phyloP scores from a whole-genome alignment of 2,113 vertebrate species.

The Anthoscopus minutus region DNA sequence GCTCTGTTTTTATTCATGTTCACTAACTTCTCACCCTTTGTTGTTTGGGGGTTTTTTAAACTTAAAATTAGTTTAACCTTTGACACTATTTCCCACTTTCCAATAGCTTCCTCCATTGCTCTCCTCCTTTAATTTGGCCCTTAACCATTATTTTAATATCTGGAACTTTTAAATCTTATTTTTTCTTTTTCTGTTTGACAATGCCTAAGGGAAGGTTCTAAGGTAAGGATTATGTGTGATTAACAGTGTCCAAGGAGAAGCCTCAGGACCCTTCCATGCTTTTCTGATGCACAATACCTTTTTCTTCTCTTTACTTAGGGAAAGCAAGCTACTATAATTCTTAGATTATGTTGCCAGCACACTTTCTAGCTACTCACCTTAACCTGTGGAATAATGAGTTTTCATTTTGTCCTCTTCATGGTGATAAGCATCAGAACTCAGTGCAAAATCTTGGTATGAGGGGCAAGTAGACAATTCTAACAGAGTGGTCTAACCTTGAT shows the following conservation, averaged over 20 bases:
- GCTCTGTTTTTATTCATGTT: background rate
- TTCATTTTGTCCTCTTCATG: background rate
- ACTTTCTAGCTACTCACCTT: background rate
- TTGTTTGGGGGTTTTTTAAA: rapidly evolving
- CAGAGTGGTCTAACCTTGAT: background rate
- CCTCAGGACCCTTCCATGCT: background rate
- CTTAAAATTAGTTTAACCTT: background rate
- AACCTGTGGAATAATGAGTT: background rate
- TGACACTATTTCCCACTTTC: background rate
- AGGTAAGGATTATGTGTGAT: background rate
- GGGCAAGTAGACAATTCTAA: background rate
- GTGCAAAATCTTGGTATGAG: background rate
- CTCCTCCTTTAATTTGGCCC: background rate
- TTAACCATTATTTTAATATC: background rate
- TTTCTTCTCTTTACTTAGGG: background rate
- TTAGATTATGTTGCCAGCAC: background rate
- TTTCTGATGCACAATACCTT: background rate
- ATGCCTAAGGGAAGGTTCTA: background rate
- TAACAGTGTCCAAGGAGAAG: background rate
- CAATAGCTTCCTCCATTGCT: background rate
- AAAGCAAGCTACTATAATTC: background rate
- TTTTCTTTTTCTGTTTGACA: background rate
- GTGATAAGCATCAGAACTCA: background rate
- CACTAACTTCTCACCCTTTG: background rate
- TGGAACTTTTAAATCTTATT: background rate